phyloP scores from a whole-genome alignment of 2,113 vertebrate genomes.

The Microcebus griseorufus region DNA sequence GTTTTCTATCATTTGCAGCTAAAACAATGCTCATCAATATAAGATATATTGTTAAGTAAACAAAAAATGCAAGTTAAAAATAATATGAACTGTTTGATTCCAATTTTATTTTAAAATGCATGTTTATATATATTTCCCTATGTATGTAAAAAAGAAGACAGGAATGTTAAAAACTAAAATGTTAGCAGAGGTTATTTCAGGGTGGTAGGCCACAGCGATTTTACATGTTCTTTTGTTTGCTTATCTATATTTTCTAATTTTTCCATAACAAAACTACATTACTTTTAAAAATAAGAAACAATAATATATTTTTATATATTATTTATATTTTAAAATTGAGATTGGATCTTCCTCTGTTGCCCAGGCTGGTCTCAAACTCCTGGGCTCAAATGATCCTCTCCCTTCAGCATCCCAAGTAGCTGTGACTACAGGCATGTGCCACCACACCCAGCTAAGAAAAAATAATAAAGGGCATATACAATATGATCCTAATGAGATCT shows the following conservation, averaged over 20 bases:
- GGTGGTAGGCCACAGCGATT: background rate
- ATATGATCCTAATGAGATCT: background rate
- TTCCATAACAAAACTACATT: background rate
- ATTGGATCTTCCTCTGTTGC: background rate
- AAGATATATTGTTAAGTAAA: background rate
- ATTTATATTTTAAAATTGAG: too few species aligned
- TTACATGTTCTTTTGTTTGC: background rate
- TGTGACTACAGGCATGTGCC: background rate
- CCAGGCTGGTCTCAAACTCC: background rate
- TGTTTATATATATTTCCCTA: background rate
- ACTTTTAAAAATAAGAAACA: background rate
- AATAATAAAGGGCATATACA: background rate
- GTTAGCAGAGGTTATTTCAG: background rate
- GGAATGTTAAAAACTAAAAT: background rate
- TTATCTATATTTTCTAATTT: background rate
- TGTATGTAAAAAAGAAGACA: background rate
- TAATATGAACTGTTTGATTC: background rate
- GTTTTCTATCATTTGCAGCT: conserved; percentile 5
- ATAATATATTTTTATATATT: too few species aligned
- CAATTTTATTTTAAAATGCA: conserved; percentile 8
- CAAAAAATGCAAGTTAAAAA: background rate
- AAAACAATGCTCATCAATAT: background rate
- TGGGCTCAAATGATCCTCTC: background rate
- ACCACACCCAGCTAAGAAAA: background rate
- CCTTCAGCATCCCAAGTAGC: background rate